phyloP scores from a whole-genome alignment of 2,797 vertebrate species.

The Lepus oiostolus region DNA sequence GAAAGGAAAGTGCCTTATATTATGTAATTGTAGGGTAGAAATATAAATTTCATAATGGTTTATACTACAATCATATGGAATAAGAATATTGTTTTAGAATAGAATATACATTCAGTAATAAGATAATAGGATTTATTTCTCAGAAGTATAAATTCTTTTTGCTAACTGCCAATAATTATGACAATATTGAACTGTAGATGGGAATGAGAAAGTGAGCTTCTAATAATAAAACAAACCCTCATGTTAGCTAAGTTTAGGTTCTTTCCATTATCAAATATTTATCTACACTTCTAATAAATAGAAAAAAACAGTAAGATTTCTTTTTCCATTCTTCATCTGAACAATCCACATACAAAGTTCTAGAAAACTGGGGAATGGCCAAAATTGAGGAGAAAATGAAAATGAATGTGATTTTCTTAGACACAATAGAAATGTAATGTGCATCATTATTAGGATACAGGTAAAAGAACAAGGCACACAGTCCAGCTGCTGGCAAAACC shows the following conservation, averaged over 20 bases:
- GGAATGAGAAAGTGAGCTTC: conserved; percentile 32
- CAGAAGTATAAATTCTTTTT: conserved; percentile 66
- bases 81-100: conserved; percentile 48
- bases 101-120: conserved; percentile 60
- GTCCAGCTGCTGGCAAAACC: neutral
- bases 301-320: conserved; percentile 1
- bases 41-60: conserved; percentile 47
- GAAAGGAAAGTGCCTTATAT: conserved; percentile 61
- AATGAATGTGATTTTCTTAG: conserved; percentile 41
- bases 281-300: neutral
- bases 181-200: conserved; percentile 36
- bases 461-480: conserved; percentile 5
- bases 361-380: neutral
- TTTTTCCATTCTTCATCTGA: conserved; percentile 1
- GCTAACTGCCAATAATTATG: conserved; percentile 64
- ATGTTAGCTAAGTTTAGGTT: conserved; percentile 42
- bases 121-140: conserved; percentile 65
- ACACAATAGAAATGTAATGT: conserved; percentile 39
- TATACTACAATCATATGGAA: conserved; percentile 41
- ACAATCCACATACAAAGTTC: neutral
- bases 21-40: conserved; percentile 69
- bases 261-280: conserved; percentile 37
- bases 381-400: conserved; percentile 42
- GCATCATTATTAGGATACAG: conserved; percentile 6
- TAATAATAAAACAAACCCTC: neutral